Conservation (phyloP, 2,797 vertebrate species). For the Eulemur mongoz region DNA sequence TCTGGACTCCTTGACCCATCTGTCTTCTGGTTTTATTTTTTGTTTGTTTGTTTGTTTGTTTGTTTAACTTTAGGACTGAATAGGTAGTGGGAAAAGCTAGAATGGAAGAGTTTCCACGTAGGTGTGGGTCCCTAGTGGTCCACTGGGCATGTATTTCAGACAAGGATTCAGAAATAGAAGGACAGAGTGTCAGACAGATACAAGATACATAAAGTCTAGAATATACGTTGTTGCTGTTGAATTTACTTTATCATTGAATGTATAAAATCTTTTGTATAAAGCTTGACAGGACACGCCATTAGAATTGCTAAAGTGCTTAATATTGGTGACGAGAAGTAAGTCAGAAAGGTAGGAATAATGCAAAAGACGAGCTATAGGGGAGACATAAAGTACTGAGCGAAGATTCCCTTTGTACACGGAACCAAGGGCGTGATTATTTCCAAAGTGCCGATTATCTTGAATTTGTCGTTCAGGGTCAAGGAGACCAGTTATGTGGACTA, state of each 20-base stretch:
- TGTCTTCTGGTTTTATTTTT: neutral
- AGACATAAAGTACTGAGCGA: neutral
- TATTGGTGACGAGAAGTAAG: neutral
- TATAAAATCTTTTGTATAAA: neutral
- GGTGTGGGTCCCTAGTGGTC: neutral
- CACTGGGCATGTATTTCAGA: neutral
- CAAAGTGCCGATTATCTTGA: slow-evolving; percentile 29
- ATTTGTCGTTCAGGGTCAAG: slow-evolving; percentile 38
- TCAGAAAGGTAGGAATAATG: neutral
- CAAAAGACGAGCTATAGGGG: neutral
- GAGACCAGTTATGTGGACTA: neutral
- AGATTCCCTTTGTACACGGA: neutral
- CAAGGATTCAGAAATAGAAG: neutral
- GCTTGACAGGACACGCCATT: neutral
- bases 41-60: neutral
- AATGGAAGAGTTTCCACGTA: neutral
- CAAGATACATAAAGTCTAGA: neutral
- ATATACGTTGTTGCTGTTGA: neutral
- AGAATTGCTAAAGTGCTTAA: neutral
- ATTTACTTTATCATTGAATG: neutral
- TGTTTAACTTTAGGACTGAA: neutral
- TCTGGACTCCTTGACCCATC: neutral
- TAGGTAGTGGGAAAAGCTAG: neutral
- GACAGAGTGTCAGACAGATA: neutral
- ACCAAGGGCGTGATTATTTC: slow-evolving; percentile 9